Base-by-base conservation (phyloP, 2,113 vertebrate genomes). In the Paracanthobrama guichenoti region DNA sequence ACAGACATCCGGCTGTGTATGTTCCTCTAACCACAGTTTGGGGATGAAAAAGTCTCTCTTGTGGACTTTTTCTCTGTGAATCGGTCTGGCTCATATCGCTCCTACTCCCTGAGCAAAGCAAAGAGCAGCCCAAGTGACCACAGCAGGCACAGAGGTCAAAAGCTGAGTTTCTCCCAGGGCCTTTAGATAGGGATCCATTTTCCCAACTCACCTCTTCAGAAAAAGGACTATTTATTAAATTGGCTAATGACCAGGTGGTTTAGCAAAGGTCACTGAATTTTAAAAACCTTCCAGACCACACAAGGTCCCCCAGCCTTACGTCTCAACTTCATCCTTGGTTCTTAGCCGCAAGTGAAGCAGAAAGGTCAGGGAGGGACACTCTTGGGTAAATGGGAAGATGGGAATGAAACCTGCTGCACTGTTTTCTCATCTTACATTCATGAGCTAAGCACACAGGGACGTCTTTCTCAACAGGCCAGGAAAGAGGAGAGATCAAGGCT, bases 191-290 rank as follows among this genome's bases (percentile, higher is more conserved):
- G 8, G 18, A n/a, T 53, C 60, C 42, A 39, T 42, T 72, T 81
- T 53, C 24, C 31, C 44, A 82, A 24, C 53, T 72, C 53, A 80
- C 55, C 39, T 42, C 26, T 24, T 44, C 55, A 57, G 20, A 48
- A 53, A 42, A 42, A 11, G 4, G 18, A 85, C 46, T 71, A 62
- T 50, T 79, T 84, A 24, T 67, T 73, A 85, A 79, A 84, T 48
- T 71, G 62, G 67, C 48, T 79, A 88, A 87, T 81, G 85, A 84
- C 76, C 77, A 82, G 18, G 53, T 86, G 78, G 60, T 87, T 83
- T 74, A 82, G 48, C 24, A 87, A 89, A 91, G 90, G 84, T 89
- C 87, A 87, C 26, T 59, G 81, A 28, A 86, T 88, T 85, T 87
- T 55, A 90, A 88, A 71, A 67, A 67, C 55, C 62, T 35, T 42